phyloP scores from a whole-genome alignment of 2,888 invertebrate species.

The Metacarcinus magister region DNA sequence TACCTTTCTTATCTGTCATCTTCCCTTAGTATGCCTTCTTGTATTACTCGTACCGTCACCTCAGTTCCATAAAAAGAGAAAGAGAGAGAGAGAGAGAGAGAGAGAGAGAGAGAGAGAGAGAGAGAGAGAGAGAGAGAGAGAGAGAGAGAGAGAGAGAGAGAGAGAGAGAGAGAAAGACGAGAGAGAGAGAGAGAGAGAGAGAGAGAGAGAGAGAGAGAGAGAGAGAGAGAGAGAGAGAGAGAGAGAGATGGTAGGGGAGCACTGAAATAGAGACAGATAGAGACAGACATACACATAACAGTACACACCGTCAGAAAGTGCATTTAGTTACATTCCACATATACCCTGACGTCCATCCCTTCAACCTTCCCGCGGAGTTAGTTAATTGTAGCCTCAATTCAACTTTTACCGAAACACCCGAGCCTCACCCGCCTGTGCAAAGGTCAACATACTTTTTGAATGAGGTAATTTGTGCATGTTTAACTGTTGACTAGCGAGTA shows the following conservation, averaged over 20 bases:
- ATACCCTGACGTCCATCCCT: background rate
- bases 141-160: no score
- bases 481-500: background rate
- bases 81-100: background rate
- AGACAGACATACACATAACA: background rate
- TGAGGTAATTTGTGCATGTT: background rate
- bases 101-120: background rate
- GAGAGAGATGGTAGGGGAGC: background rate
- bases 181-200: constrained; percentile 12
- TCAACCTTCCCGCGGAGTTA: background rate
- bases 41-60: background rate
- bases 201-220: constrained; percentile 35
- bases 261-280: background rate
- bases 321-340: background rate
- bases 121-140: no score
- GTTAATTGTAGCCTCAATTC: background rate
- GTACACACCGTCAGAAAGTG: background rate
- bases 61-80: background rate
- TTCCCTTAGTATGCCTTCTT: background rate
- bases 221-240: constrained; percentile 26
- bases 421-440: background rate
- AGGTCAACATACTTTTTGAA: background rate
- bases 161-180: no score
- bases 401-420: no score
- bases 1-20: background rate